Conservation (phyloP, 2,888 invertebrate species). For the Eupeodes luniger region DNA sequence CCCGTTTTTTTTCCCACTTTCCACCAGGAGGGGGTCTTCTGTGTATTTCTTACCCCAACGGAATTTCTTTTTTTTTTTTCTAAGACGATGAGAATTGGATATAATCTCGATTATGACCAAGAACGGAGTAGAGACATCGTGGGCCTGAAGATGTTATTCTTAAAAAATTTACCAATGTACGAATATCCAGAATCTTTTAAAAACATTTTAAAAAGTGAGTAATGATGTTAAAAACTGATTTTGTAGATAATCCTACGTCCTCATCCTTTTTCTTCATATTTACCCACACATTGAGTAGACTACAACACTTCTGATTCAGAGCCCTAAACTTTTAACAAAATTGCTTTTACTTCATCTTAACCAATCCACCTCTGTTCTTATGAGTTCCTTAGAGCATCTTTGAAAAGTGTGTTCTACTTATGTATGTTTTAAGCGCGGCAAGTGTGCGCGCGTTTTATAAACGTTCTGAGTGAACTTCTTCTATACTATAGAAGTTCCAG, state of each 20-base stretch:
- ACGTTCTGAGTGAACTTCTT: constrained; percentile 35
- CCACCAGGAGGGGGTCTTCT: constrained; percentile 34
- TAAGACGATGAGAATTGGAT: constrained; percentile 16
- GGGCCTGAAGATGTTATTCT: not conserved
- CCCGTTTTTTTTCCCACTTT: constrained; percentile 67
- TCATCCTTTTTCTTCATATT: too few species aligned
- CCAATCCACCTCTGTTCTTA: not conserved
- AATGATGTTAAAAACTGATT: too few species aligned
- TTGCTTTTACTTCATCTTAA: not conserved
- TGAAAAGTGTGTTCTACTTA: constrained; percentile 69
- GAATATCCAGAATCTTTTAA: too few species aligned
- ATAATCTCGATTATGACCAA: constrained; percentile 4
- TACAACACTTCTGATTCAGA: not conserved
- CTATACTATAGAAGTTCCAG: not conserved
- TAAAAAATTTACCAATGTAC: too few species aligned
- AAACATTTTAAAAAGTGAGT: too few species aligned
- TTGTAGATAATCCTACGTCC: too few species aligned
- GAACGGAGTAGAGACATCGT: not conserved
- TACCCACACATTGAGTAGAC: too few species aligned
- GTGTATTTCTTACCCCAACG: constrained; percentile 28
- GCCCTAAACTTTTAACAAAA: not conserved
- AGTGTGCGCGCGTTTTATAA: constrained; percentile 57
- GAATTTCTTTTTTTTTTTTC: constrained; percentile 61
- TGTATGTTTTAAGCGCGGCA: constrained; percentile 56
- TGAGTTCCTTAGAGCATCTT: not conserved